phyloP scores from a whole-genome alignment of 2,113 vertebrate species.

The Junco hyemalis region DNA sequence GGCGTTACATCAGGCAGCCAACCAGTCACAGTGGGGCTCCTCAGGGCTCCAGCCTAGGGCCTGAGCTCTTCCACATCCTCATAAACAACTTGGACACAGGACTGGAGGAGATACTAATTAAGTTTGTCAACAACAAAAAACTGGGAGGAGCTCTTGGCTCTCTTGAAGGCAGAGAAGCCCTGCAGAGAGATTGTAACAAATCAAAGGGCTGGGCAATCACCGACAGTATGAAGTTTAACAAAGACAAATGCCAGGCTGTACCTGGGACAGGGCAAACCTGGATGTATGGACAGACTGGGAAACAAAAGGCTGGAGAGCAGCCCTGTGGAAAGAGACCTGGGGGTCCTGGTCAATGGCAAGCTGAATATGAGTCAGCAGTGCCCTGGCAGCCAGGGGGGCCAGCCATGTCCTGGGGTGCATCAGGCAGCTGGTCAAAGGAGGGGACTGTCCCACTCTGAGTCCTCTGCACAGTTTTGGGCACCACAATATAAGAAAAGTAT shows the following conservation, averaged over 20 bases:
- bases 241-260: not conserved
- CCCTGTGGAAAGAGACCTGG: not conserved
- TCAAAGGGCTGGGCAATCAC: not conserved
- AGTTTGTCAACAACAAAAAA: not conserved
- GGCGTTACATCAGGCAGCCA: not conserved
- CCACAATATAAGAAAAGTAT: not conserved
- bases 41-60: not conserved
- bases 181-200: not conserved
- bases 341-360: not conserved
- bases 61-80: not conserved
- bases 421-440: not conserved
- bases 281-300: not conserved
- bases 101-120: not conserved
- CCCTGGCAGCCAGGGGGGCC: not conserved
- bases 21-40: not conserved
- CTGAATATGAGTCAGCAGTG: not conserved
- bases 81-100: not conserved
- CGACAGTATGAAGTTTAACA: not conserved
- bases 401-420: rapidly evolving
- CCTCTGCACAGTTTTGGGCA: not conserved
- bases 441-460: not conserved
- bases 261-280: not conserved
- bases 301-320: rapidly evolving
- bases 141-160: not conserved
- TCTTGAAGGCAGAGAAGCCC: not conserved